phyloP scores from a whole-genome alignment of 2,888 invertebrate species.

The Dione juno region DNA sequence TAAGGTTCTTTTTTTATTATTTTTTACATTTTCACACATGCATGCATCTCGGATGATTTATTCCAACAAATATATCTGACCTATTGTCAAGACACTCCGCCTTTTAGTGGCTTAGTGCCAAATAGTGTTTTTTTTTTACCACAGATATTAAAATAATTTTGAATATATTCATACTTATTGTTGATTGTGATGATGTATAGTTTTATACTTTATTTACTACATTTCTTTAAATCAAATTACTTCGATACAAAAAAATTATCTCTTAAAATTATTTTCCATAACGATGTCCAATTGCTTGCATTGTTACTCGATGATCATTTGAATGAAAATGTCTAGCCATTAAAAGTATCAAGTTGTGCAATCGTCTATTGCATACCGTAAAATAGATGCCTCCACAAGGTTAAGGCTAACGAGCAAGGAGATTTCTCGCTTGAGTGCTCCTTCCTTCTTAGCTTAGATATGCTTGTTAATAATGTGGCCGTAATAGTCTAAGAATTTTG shows the following conservation, averaged over 20 bases:
- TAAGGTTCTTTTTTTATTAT: too few relatives aligned
- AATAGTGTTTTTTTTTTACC: too few relatives aligned
- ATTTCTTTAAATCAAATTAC: not conserved
- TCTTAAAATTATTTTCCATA: not conserved
- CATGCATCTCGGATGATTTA: too few relatives aligned
- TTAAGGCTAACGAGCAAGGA: conserved; percentile 30
- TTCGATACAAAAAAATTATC: not conserved
- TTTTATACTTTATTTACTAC: too few relatives aligned
- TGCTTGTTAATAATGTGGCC: conserved; percentile 4
- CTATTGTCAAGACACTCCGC: too few relatives aligned
- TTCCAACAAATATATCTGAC: too few relatives aligned
- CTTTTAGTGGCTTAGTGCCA: too few relatives aligned
- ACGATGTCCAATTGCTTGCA: not conserved
- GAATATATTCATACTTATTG: too few relatives aligned
- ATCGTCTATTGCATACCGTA: conserved; percentile 22
- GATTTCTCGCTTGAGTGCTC: conserved; percentile 31
- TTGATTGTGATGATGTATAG: too few relatives aligned
- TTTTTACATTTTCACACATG: too few relatives aligned
- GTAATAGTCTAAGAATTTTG: not conserved
- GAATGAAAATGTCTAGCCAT: conserved; percentile 13
- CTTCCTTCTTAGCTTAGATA: conserved; percentile 29
- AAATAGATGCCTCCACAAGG: conserved; percentile 36
- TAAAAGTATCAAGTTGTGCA: conserved; percentile 17
- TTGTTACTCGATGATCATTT: not conserved
- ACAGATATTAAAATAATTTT: too few relatives aligned